Percentiles rank a stretch among this genome's conserved stretches.
Conservation (phyloP, 2,113 vertebrate species). For the Microcebus tavaratra region DNA sequence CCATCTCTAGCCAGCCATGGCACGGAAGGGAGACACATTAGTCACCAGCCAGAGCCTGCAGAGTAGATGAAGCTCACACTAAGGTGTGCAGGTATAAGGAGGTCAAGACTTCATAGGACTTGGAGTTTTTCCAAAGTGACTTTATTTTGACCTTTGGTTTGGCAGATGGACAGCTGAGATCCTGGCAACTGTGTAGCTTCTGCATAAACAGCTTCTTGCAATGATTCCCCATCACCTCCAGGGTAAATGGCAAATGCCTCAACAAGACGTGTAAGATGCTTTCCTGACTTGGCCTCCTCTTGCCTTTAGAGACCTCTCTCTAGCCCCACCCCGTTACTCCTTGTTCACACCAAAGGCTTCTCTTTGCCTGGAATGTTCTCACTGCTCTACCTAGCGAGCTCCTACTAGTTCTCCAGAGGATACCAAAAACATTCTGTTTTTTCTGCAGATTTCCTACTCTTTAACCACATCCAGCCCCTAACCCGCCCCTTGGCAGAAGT, state of each 20-base stretch:
- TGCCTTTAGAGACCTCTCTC: neutral
- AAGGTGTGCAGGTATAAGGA: neutral
- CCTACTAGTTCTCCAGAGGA: neutral
- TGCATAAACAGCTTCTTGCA: neutral
- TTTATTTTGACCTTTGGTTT: neutral
- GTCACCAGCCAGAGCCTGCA: neutral
- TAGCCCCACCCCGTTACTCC: neutral
- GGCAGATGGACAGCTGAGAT: neutral
- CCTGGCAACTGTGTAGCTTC: neutral
- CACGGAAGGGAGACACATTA: fast-evolving
- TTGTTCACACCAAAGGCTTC: neutral
- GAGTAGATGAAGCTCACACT: neutral
- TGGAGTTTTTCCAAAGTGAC: neutral
- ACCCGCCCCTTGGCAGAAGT: neutral
- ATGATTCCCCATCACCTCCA: neutral
- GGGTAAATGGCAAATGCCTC: neutral
- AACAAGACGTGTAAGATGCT: fast-evolving
- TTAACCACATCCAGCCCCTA: neutral
- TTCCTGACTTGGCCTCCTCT: neutral
- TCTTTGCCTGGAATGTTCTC: neutral
- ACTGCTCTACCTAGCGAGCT: neutral
- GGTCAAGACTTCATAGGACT: neutral
- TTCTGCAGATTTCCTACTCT: neutral
- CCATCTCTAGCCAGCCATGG: neutral
- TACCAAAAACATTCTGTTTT: neutral